Evolutionary conservation across 2,888 invertebrate genomes (phyloP).

Genomic region (Hipparchia semele): DNA sequence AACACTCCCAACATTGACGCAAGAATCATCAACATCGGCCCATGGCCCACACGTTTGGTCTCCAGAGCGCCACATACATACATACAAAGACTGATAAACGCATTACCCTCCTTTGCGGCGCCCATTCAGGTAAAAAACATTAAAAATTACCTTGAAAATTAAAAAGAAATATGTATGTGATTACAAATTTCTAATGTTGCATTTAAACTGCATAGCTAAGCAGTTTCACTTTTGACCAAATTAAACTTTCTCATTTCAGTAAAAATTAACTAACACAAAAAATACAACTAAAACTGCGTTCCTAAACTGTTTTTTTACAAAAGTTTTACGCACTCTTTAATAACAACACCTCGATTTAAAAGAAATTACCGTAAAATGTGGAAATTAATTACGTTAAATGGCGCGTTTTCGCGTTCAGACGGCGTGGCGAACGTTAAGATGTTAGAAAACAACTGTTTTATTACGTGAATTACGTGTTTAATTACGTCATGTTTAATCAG

Average conservation of each 20-base stretch:
- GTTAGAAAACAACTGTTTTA: conserved; percentile 37
- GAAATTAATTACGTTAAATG: conserved; percentile 8
- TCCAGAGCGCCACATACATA: too few species aligned
- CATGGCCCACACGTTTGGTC: too few species aligned
- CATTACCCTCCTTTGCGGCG: too few species aligned
- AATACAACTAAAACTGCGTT: not conserved
- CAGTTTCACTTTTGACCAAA: not conserved
- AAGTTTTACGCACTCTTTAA: not conserved
- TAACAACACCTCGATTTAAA: not conserved
- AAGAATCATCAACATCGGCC: too few species aligned
- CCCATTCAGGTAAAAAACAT: not conserved
- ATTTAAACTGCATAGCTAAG: conserved; percentile 6
- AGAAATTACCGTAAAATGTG: not conserved
- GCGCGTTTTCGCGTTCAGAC: conserved; percentile 14
- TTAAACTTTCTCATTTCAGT: not conserved
- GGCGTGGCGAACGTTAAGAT: conserved; percentile 30
- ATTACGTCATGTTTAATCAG: conserved; percentile 37
- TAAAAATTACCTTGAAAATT: conserved; percentile 6
- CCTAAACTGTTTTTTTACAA: too few species aligned
- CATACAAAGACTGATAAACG: too few species aligned
- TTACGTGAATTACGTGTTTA: conserved; percentile 35
- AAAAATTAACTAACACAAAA: not conserved
- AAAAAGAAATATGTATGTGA: not conserved
- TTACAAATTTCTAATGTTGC: not conserved
- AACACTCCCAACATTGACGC: too few species aligned